Conservation (phyloP, 2,797 vertebrate genomes). For the Aplochiton taeniatus region DNA sequence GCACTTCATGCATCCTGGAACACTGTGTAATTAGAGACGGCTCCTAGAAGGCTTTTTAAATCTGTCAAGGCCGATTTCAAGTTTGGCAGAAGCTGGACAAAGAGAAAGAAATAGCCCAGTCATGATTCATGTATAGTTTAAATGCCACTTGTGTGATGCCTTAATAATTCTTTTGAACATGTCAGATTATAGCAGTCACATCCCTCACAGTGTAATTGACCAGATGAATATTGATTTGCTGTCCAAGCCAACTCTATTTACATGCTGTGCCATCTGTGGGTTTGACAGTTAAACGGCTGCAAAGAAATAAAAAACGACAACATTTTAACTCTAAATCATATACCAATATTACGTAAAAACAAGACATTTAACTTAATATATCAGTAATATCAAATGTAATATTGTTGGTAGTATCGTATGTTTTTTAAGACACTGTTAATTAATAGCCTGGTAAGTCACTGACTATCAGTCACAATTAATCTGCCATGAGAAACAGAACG, state of each 20-base stretch:
- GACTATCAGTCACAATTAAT: too few relatives aligned
- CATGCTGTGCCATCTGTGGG: constrained; percentile 24
- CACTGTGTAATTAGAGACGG: constrained; percentile 45
- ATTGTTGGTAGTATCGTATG: too few relatives aligned
- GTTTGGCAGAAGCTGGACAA: neutral
- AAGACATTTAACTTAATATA: too few relatives aligned
- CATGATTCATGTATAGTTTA: constrained; percentile 35
- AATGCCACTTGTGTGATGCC: constrained; percentile 30
- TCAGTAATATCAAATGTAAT: too few relatives aligned
- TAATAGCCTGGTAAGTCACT: too few relatives aligned
- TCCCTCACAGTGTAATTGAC: constrained; percentile 37
- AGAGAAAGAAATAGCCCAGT: constrained; percentile 17
- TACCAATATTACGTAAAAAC: too few relatives aligned
- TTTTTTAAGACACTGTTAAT: too few relatives aligned
- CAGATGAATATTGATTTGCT: constrained; percentile 52
- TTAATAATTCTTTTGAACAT: constrained; percentile 45
- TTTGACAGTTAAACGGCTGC: constrained; percentile 21
- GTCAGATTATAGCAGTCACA: constrained; percentile 30
- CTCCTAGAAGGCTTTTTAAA: constrained; percentile 24
- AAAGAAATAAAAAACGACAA: neutral
- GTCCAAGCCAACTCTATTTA: constrained; percentile 42
- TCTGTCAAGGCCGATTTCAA: constrained; percentile 35
- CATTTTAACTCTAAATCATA: neutral
- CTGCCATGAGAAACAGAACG: too few relatives aligned
- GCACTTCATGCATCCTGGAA: constrained; percentile 35